These are phyloP conservation scores for Hipparchia semele DNA, from an alignment of 2,888 invertebrate genomes.

Conservation along the genomic window DNA sequence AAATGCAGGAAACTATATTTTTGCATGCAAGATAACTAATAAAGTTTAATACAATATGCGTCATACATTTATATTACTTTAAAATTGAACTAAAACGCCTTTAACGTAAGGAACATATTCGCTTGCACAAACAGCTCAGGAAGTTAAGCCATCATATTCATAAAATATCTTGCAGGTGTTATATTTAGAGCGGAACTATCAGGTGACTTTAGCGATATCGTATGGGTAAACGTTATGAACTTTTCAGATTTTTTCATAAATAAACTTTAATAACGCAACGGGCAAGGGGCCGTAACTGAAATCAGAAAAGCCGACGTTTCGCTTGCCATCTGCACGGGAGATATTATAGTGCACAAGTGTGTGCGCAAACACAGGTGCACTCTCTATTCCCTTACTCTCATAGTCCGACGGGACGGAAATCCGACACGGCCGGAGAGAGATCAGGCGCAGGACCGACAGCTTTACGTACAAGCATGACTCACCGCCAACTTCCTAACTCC, in stretches of 20 bases:
- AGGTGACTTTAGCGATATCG: slow-evolving; percentile 10
- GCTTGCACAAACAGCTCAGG: background rate
- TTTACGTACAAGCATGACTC: no score
- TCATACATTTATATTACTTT: background rate
- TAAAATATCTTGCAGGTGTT: slow-evolving; percentile 14
- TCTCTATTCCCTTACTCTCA: no score
- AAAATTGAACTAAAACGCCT: background rate
- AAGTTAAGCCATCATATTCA: slow-evolving; percentile 13
- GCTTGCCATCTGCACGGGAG: no score
- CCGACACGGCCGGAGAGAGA: no score
- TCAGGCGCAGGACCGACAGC: no score
- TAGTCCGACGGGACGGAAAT: no score
- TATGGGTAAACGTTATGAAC: slow-evolving; percentile 3
- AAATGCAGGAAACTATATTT: slow-evolving; percentile 21
- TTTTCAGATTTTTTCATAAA: slow-evolving; percentile 14
- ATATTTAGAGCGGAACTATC: slow-evolving; percentile 24
- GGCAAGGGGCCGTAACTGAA: no score
- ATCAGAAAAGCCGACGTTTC: no score
- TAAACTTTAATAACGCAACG: background rate
- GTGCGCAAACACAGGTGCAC: no score
- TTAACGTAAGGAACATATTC: background rate
- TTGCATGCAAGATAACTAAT: slow-evolving; percentile 24
- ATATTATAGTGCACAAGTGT: no score
- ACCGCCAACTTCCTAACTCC: no score
- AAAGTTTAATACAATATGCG: slow-evolving; percentile 1